These are phyloP conservation scores for Eulemur rufifrons DNA, from an alignment of 2,113 vertebrate species.

Conservation along the genomic window DNA sequence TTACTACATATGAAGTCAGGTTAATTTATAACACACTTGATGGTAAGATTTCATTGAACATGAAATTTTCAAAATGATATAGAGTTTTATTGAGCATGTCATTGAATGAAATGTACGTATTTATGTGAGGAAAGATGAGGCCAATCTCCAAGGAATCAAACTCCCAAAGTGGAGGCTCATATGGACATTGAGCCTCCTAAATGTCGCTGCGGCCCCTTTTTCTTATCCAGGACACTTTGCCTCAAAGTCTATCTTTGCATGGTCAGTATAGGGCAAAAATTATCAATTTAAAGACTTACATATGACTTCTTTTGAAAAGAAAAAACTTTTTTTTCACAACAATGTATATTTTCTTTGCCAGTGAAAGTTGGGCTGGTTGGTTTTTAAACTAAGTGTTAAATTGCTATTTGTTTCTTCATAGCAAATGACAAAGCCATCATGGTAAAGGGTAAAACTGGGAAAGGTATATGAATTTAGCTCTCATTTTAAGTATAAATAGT, in stretches of 20 bases:
- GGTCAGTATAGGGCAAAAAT: not conserved
- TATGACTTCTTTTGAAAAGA: not conserved
- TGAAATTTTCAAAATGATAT: no score
- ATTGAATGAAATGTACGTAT: no score
- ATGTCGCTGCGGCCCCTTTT: not conserved
- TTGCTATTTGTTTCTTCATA: not conserved
- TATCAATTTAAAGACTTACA: not conserved
- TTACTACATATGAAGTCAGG: not conserved
- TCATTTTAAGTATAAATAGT: not conserved
- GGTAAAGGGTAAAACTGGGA: not conserved
- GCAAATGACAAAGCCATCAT: not conserved
- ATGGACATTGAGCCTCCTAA: not conserved
- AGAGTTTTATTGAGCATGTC: no score
- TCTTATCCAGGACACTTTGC: not conserved
- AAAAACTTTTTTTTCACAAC: not conserved
- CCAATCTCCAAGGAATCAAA: not conserved
- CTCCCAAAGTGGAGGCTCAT: not conserved
- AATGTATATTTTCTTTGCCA: not conserved
- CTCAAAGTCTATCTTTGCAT: not conserved
- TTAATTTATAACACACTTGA: no score
- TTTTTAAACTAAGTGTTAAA: conserved; percentile 2
- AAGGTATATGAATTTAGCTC: not conserved
- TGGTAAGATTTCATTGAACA: no score
- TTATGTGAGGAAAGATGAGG: no score
- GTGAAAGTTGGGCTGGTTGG: not conserved